These are phyloP conservation scores for Drosophila grimshawi DNA, from an alignment of 1,140 invertebrate genomes.

Conservation along the genomic window DNA sequence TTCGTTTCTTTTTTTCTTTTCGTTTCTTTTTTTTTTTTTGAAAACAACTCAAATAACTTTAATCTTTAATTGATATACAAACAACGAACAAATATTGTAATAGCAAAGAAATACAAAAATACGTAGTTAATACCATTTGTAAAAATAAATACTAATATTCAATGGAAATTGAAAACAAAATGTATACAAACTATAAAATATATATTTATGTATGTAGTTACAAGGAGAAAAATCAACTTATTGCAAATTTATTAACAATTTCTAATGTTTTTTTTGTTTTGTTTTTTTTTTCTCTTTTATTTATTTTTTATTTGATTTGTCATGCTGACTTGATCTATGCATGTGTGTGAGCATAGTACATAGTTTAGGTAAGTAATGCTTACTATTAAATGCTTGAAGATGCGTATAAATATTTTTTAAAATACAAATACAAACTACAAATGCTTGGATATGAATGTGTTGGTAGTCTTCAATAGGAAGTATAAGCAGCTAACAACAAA, in stretches of 20 bases:
- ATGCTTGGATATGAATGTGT: constrained; percentile 71
- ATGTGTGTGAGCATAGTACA: constrained; percentile 13
- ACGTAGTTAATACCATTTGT: constrained; percentile 25
- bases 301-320: constrained; percentile 23
- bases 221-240: neutral
- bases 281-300: neutral
- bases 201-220: neutral
- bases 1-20: neutral
- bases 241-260: constrained; percentile 33
- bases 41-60: constrained; percentile 24
- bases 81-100: constrained; percentile 13
- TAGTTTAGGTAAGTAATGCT: constrained; percentile 18
- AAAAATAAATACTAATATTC: constrained; percentile 14
- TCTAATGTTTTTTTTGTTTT: neutral
- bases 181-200: neutral
- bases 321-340: constrained; percentile 26
- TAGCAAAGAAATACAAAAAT: constrained; percentile 19
- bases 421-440: constrained; percentile 59
- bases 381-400: constrained; percentile 34
- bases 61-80: constrained; percentile 10
- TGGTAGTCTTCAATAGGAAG: constrained; percentile 78
- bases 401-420: constrained; percentile 35
- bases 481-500: constrained; percentile 82
- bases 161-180: constrained; percentile 15
- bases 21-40: constrained; percentile 7